Evolutionary conservation across 1,140 invertebrate species (phyloP).

Genomic region (Nomia melanderi): DNA sequence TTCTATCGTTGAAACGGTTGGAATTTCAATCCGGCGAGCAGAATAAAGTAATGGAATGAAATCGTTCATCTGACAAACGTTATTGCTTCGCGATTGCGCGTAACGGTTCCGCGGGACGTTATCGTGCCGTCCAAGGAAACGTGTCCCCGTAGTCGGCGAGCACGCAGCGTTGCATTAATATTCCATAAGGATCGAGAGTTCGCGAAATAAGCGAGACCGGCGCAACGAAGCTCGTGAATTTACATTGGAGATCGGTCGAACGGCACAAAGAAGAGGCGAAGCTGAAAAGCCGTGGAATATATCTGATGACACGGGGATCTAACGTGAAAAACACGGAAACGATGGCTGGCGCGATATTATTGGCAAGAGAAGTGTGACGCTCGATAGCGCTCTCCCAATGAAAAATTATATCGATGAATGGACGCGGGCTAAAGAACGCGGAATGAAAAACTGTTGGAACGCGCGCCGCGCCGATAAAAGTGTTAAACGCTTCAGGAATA

Average conservation of each 20-base stretch:
- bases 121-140: background rate
- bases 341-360: background rate
- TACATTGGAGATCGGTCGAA: slow-evolving; percentile 3
- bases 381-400: background rate
- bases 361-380: background rate
- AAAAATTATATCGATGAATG: background rate
- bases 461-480: background rate
- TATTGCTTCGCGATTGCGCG: background rate
- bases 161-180: slow-evolving; percentile 13
- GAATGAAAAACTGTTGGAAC: too few species aligned
- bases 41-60: background rate
- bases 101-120: background rate
- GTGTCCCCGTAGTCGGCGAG: background rate
- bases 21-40: background rate
- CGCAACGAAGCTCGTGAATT: slow-evolving; percentile 16
- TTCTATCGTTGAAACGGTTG: too few species aligned
- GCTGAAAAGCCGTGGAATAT: background rate
- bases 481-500: slow-evolving; percentile 15
- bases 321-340: background rate
- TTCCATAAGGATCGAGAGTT: slow-evolving; percentile 23
- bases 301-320: background rate
- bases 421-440: too few species aligned
- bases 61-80: slow-evolving; percentile 6
- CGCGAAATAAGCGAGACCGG: slow-evolving; percentile 12
- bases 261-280: background rate